A percentile compares a stretch with the other conserved stretches of the same genome.
Evolutionary conservation across 2,888 invertebrate genomes (phyloP).

Genomic region (Cheilosia vulpina): DNA sequence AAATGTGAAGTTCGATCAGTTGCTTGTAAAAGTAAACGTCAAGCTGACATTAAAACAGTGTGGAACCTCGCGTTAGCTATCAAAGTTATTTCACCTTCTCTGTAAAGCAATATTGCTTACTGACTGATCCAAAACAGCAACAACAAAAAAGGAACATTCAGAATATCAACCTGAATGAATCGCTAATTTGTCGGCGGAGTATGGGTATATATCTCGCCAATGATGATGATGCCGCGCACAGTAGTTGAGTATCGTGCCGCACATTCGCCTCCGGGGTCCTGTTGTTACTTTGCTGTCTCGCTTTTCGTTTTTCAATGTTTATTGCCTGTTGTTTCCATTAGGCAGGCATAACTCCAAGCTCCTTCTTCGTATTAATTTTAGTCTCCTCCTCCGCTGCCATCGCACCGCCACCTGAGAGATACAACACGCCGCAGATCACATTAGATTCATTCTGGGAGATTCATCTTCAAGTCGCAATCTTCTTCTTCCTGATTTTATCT

Average conservation of each 20-base stretch:
- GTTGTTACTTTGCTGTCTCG: conserved; percentile 12
- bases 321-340: conserved; percentile 62
- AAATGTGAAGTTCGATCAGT: too few relatives aligned
- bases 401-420: background rate
- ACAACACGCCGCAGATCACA: conserved; percentile 26
- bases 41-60: background rate
- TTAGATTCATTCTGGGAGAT: conserved; percentile 52
- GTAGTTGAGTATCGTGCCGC: conserved; percentile 56
- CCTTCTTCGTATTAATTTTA: conserved; percentile 28
- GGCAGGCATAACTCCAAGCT: conserved; percentile 19
- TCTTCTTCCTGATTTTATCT: conserved; percentile 62
- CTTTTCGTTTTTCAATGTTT: conserved; percentile 43
- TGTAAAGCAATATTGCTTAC: background rate
- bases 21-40: background rate
- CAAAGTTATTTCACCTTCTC: background rate
- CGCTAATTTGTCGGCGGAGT: conserved; percentile 50
- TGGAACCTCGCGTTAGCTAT: background rate
- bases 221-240: conserved; percentile 27
- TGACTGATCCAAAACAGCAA: conserved; percentile 13
- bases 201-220: conserved; percentile 24
- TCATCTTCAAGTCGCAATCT: conserved; percentile 48
- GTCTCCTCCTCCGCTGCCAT: conserved; percentile 9
- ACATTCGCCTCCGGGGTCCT: conserved; percentile 44
- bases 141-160: conserved; percentile 6
- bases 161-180: conserved; percentile 46